These are phyloP conservation scores for Dysidea cf. avara DNA, from an alignment of 37 sponge, comb jelly and placozoan species.

Conservation along the genomic window DNA sequence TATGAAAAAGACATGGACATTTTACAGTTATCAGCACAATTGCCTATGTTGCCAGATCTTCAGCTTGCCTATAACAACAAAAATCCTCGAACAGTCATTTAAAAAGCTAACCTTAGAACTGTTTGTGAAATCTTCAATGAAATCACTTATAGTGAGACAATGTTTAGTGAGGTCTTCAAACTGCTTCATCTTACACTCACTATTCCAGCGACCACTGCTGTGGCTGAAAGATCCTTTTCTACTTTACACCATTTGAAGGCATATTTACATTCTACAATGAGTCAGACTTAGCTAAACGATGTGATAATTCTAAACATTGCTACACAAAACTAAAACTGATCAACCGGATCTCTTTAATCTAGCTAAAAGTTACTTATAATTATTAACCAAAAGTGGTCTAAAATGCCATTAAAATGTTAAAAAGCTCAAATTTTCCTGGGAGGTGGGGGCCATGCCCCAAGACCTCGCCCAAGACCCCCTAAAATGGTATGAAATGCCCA, in stretches of 20 bases:
- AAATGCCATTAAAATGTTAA: too few species aligned
- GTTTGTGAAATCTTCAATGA: conserved; percentile 29
- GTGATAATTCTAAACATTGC: conserved; percentile 12
- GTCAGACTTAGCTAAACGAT: conserved; percentile 44
- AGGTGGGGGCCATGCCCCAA: too few species aligned
- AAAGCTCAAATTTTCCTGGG: too few species aligned
- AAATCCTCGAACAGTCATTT: too few species aligned
- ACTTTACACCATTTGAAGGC: conserved; percentile 35
- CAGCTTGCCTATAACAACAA: too few species aligned
- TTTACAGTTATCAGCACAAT: conserved; percentile 22
- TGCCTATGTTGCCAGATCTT: conserved; percentile 48
- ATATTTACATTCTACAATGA: conserved; percentile 28
- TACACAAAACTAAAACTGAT: conserved; percentile 45
- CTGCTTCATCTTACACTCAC: conserved; percentile 32
- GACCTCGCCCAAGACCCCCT: too few species aligned
- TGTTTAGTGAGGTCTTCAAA: conserved; percentile 25
- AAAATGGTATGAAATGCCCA: too few species aligned
- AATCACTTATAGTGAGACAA: background rate
- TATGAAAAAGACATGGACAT: conserved; percentile 48
- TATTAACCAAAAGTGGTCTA: too few species aligned
- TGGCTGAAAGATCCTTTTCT: conserved; percentile 55
- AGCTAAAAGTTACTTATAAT: too few species aligned
- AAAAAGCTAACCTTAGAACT: conserved; percentile 22
- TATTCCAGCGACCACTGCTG: conserved; percentile 51
- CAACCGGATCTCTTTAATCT: too few species aligned